Evolutionary conservation across 2,797 vertebrate species (phyloP).

Genomic region (Meda fulgida): DNA sequence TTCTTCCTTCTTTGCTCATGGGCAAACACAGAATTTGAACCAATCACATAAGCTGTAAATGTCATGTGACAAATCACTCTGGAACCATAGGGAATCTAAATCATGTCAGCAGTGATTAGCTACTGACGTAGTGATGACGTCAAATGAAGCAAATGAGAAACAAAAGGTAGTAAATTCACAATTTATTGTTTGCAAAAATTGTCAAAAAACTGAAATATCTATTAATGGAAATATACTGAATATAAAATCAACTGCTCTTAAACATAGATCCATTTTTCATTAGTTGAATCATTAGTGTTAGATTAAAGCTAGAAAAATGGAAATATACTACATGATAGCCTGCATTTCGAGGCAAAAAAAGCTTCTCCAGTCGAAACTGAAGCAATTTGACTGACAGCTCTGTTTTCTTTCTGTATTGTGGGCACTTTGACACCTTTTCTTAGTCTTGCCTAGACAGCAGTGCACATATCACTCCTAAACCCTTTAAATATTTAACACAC

Average conservation of each 20-base stretch:
- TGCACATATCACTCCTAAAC: constrained; percentile 58
- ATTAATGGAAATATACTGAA: neutral
- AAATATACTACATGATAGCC: neutral
- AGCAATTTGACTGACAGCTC: constrained; percentile 30
- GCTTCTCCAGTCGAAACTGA: constrained; percentile 26
- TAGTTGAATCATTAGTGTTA: neutral
- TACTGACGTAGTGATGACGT: neutral
- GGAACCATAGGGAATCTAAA: neutral
- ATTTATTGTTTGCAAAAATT: neutral
- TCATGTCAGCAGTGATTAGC: neutral
- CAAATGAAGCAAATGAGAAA: neutral
- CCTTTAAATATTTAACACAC: constrained; percentile 69
- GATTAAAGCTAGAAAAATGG: neutral
- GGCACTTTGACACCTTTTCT: constrained; percentile 38
- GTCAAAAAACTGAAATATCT: neutral
- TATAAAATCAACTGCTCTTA: neutral
- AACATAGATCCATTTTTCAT: neutral
- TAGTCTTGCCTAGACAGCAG: constrained; percentile 26
- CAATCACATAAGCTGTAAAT: neutral
- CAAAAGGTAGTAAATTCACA: neutral
- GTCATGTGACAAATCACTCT: neutral
- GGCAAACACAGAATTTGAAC: constrained; percentile 13
- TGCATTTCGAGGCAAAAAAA: neutral
- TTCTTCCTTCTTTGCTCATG: constrained; percentile 1
- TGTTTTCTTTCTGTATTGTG: constrained; percentile 37